A percentile compares a stretch with the other conserved stretches of the same genome.
These are phyloP conservation scores for Drosophila truncata DNA, from an alignment of 1,140 invertebrate genomes.

Conservation along the genomic window DNA sequence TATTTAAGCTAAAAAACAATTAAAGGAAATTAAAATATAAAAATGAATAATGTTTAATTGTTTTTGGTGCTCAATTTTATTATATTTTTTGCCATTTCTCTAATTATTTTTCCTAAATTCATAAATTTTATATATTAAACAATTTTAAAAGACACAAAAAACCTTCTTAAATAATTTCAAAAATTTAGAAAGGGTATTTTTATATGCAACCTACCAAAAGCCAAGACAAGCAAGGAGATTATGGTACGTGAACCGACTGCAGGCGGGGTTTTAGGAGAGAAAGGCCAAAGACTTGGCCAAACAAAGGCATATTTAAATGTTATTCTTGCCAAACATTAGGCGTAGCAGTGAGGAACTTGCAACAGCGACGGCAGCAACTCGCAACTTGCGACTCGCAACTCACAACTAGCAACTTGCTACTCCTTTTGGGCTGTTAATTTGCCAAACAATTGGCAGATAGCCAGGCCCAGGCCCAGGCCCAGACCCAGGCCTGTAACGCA, in stretches of 20 bases:
- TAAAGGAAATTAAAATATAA: not conserved
- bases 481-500: constrained; percentile 58
- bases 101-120: not conserved
- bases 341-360: constrained; percentile 29
- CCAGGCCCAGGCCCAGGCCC: constrained; percentile 73
- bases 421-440: constrained; percentile 78
- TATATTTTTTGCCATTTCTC: not conserved
- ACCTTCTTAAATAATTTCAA: too few relatives aligned
- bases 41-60: too few relatives aligned
- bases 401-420: constrained; percentile 31
- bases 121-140: not conserved
- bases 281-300: constrained; percentile 53
- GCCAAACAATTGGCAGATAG: constrained; percentile 82
- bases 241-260: constrained; percentile 13
- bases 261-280: constrained; percentile 19
- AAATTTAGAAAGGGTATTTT: not conserved
- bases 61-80: not conserved
- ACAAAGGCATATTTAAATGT: constrained; percentile 82
- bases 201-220: not conserved
- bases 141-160: too few relatives aligned
- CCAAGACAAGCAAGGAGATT: constrained; percentile 15
- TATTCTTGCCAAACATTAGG: constrained; percentile 67
- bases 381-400: constrained; percentile 10
- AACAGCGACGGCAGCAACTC: constrained; percentile 27
- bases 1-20: not conserved